These are phyloP conservation scores for Xenopus laevis DNA, from an alignment of 2,113 vertebrate species.

Conservation along the genomic window DNA sequence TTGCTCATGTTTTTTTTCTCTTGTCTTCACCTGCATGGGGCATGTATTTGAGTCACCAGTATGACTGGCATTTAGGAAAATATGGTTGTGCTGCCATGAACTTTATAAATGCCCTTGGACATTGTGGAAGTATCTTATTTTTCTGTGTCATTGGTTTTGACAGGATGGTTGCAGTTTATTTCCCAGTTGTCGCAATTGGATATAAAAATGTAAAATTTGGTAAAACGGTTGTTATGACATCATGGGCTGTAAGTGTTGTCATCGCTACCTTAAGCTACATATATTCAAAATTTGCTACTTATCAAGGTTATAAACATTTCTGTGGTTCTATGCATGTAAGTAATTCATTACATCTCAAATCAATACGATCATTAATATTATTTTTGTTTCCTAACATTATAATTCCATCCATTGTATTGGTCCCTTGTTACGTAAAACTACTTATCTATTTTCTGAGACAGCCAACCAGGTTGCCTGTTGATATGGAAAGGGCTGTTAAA, in stretches of 20 bases:
- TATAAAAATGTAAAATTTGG: conserved; percentile 29
- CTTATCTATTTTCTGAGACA: conserved; percentile 4
- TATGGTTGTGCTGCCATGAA: conserved; percentile 23
- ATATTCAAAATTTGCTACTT: conserved; percentile 6
- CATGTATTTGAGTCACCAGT: conserved; percentile 11
- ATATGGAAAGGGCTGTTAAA: conserved; percentile 26
- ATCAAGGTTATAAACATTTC: conserved; percentile 16
- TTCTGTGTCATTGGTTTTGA: conserved; percentile 24
- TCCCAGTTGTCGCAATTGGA: conserved; percentile 9
- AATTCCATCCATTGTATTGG: conserved; percentile 10
- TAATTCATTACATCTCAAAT: conserved; percentile 11
- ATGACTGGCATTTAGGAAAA: conserved; percentile 24
- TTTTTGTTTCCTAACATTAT: conserved; percentile 19
- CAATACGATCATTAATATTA: conserved; percentile 10
- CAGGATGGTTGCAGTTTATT: conserved; percentile 21
- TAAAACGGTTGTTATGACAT: conserved; percentile 16
- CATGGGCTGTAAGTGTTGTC: conserved; percentile 10
- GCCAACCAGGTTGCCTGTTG: conserved; percentile 1
- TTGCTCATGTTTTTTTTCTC: conserved; percentile 23
- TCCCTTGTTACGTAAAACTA: conserved; percentile 21
- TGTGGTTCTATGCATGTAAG: conserved; percentile 29
- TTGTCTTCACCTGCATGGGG: conserved; percentile 13
- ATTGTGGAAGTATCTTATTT: conserved; percentile 25
- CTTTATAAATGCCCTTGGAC: conserved; percentile 15
- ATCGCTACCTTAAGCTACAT: conserved; percentile 12